Conservation (phyloP, 2,888 invertebrate genomes). For the Galerucella nymphaeae region DNA sequence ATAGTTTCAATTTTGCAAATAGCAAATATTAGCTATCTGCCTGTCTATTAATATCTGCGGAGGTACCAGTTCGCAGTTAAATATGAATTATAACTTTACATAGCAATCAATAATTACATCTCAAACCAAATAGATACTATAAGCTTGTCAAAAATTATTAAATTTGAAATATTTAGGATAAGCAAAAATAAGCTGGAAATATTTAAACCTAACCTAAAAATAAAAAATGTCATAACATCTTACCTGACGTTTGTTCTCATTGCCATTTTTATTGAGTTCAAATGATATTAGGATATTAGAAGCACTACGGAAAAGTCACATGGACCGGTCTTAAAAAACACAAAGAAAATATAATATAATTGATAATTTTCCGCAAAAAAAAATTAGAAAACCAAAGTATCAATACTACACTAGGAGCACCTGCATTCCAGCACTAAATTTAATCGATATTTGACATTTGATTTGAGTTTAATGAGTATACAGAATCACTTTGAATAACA, state of each 20-base stretch:
- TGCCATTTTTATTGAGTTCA: slow-evolving; percentile 22
- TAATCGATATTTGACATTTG: slow-evolving; percentile 27
- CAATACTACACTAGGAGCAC: slow-evolving; percentile 33
- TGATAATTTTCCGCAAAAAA: slow-evolving; percentile 19
- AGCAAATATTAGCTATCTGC: slow-evolving; percentile 21
- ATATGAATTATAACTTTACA: not conserved
- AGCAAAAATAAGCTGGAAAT: not conserved
- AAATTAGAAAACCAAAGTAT: slow-evolving; percentile 37
- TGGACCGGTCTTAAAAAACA: slow-evolving; percentile 13
- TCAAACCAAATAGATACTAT: not conserved
- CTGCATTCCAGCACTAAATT: slow-evolving; percentile 26
- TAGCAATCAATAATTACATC: not conserved
- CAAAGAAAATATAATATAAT: slow-evolving; percentile 14
- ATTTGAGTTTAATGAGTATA: not conserved
- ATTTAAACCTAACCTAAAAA: slow-evolving; percentile 42
- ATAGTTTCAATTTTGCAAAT: slow-evolving; percentile 1
- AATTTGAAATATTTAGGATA: not conserved
- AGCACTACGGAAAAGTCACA: slow-evolving; percentile 17
- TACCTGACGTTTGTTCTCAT: slow-evolving; percentile 40
- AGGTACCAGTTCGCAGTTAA: not conserved
- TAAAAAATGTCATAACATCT: slow-evolving; percentile 39
- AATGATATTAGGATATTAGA: slow-evolving; percentile 14
- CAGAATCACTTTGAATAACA: slow-evolving; percentile 5
- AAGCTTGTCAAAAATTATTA: not conserved
- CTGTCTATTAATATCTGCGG: slow-evolving; percentile 20